Evolutionary conservation across 2,888 invertebrate species (phyloP).

Genomic region (Melieria omissa): DNA sequence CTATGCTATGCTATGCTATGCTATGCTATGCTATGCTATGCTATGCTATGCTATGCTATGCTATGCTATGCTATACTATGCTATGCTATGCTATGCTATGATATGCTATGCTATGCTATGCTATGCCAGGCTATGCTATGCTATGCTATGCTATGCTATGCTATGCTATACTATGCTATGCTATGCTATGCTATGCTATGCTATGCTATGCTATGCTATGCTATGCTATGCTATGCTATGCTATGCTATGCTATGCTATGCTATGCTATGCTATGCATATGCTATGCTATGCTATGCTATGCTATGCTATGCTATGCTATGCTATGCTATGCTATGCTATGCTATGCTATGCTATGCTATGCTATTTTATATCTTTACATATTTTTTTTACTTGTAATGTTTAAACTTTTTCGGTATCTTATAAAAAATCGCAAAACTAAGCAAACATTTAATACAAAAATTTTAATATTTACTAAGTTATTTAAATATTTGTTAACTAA

Average conservation of each 20-base stretch:
- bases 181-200: conserved; percentile 20
- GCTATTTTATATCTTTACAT: background rate
- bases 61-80: conserved; percentile 1
- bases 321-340: conserved; percentile 5
- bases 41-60: conserved; percentile 42
- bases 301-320: background rate
- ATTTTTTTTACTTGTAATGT: background rate
- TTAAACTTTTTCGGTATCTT: background rate
- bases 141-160: conserved; percentile 22
- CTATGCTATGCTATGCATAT: conserved; percentile 21
- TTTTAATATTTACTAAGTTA: too few relatives aligned
- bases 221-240: conserved; percentile 20
- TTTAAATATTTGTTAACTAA: too few relatives aligned
- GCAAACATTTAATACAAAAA: too few relatives aligned
- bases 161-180: conserved; percentile 18
- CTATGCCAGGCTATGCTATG: conserved; percentile 17
- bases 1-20: conserved; percentile 2
- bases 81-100: conserved; percentile 6
- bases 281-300: conserved; percentile 13
- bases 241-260: conserved; percentile 22
- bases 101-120: conserved; percentile 3
- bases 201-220: conserved; percentile 17
- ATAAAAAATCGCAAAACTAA: too few relatives aligned
- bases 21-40: conserved; percentile 3
- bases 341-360: conserved; percentile 6